Conservation (phyloP, 1,140 invertebrate species). For the Achatina immaculata region DNA sequence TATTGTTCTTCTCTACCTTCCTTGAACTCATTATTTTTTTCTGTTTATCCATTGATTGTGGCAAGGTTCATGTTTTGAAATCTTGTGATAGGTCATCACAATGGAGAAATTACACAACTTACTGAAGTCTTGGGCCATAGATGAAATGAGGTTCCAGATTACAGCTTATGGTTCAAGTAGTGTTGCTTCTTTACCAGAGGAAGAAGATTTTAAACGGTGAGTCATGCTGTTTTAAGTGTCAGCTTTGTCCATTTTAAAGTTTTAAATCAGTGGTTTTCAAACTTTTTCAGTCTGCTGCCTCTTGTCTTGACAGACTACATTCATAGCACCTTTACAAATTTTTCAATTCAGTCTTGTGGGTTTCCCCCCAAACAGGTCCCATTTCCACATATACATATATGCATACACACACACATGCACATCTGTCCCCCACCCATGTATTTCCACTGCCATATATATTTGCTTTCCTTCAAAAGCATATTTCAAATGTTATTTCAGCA, state of each 20-base stretch:
- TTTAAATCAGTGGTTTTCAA: not conserved
- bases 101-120: not conserved
- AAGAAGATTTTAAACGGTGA: conserved; percentile 19
- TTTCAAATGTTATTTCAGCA: too few species aligned
- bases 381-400: not conserved
- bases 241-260: too few species aligned
- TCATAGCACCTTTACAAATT: not conserved
- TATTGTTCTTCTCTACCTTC: too few species aligned
- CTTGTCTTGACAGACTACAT: not conserved
- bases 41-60: too few species aligned
- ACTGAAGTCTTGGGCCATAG: conserved; percentile 10
- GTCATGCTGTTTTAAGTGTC: not conserved
- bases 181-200: not conserved
- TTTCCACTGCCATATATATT: too few species aligned
- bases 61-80: too few species aligned
- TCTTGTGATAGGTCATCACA: too few species aligned
- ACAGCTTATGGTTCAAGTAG: not conserved
- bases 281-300: not conserved
- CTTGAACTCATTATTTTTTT: too few species aligned
- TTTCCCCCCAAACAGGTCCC: not conserved
- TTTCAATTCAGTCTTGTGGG: not conserved
- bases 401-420: too few species aligned
- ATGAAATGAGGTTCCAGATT: conserved; percentile 19
- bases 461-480: too few species aligned
- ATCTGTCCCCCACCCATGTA: too few species aligned